Conservation (phyloP, 2,797 vertebrate genomes). For the Lates japonicus region DNA sequence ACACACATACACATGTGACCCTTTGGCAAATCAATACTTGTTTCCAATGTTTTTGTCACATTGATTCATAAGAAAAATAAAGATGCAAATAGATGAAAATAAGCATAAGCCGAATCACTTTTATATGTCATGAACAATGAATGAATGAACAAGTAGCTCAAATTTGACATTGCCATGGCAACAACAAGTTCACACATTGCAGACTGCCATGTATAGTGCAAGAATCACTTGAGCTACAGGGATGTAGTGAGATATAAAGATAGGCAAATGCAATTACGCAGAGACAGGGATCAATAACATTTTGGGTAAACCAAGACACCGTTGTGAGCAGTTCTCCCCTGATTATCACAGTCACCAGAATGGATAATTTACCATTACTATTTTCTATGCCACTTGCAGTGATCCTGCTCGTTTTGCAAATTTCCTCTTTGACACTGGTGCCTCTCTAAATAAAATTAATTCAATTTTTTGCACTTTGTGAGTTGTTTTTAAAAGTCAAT, state of each 20-base stretch:
- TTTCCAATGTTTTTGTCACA: conserved; percentile 17
- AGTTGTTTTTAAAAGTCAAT: not conserved
- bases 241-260: conserved; percentile 15
- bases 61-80: conserved; percentile 36
- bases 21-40: conserved; percentile 6
- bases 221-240: conserved; percentile 20
- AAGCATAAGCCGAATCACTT: conserved; percentile 33
- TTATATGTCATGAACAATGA: conserved; percentile 45
- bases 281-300: conserved; percentile 12
- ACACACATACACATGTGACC: not conserved
- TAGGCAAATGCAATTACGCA: not conserved
- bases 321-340: not conserved
- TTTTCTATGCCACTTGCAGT: conserved; percentile 28
- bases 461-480: not conserved
- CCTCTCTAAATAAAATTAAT: not conserved
- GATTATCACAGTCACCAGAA: conserved; percentile 13
- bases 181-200: conserved; percentile 69
- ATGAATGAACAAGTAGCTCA: conserved; percentile 59
- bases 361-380: not conserved
- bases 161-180: conserved; percentile 76
- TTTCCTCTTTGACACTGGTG: conserved; percentile 13
- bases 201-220: conserved; percentile 47
- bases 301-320: conserved; percentile 5
- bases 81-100: conserved; percentile 44
- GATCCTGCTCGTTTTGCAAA: conserved; percentile 34